Conservation (phyloP, 2,113 vertebrate genomes). For the Leiothrix lutea region DNA sequence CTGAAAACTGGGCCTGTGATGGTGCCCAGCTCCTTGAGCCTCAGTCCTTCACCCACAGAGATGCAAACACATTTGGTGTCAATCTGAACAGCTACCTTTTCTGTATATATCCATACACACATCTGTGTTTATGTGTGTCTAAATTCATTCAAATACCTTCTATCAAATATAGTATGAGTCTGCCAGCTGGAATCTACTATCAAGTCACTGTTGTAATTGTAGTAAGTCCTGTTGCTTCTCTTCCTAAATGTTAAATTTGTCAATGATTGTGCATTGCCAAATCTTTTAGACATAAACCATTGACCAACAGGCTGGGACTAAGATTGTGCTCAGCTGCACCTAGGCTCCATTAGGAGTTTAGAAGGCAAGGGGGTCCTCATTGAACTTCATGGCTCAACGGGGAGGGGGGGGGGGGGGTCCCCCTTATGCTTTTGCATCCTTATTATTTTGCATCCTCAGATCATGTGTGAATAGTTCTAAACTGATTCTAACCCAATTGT, state of each 20-base stretch:
- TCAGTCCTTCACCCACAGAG: not conserved
- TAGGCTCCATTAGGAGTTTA: not conserved
- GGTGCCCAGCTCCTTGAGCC: not conserved
- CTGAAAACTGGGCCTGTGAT: not conserved
- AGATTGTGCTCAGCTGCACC: not conserved
- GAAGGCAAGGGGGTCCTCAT: not conserved
- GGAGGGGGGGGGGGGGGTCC: not conserved
- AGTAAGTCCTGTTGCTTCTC: not conserved
- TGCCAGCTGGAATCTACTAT: not conserved
- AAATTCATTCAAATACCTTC: not conserved
- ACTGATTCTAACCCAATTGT: not conserved
- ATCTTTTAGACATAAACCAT: not conserved
- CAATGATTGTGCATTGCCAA: not conserved
- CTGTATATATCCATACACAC: rapidly evolving
- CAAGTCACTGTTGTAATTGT: not conserved
- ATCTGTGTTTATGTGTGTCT: not conserved
- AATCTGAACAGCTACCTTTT: not conserved
- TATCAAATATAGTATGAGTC: no score
- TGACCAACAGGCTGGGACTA: not conserved
- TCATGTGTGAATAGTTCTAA: not conserved
- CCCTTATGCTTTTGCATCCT: not conserved
- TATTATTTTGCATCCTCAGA: not conserved
- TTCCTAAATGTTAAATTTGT: not conserved
- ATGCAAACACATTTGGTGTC: not conserved
- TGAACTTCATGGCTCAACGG: not conserved